Evolutionary conservation across 2,888 invertebrate genomes (phyloP), one percentile per base, ranked within the genome.

Genomic region (Phengaris arion): DNA sequence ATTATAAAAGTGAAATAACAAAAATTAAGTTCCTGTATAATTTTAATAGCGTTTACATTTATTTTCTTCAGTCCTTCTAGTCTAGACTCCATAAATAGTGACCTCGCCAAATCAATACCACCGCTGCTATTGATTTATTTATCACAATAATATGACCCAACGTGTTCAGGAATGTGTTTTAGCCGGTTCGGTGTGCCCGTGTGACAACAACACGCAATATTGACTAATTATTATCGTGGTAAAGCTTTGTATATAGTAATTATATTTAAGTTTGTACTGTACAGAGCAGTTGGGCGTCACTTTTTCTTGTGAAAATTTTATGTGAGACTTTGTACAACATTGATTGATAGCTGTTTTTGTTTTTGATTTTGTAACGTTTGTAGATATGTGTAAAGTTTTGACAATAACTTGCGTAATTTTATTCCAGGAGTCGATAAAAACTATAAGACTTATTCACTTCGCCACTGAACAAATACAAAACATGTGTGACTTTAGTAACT

Each of bases 351-450:
- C 15, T 15, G 54, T 70, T n/a, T 48, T 35, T 15, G 54, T 70
- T 70, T 70, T 70, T 75, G 57, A 55, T 75, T 79, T 83, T 85
- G 83, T 79, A 79, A 82, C 79, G 84, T 87, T 86, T 90, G 87
- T 90, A 89, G 89, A 89, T 90, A 90, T 88, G 82, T 89, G 90
- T 90, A 89, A 89, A 89, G 87, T 89, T 91, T 87, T 87, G 92
- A 92, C 92, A 92, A 92, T 92, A 92, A 91, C 86, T 86, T 84
- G 86, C 84, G 86, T 83, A 84, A 85, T 86, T 85, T 15, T 51
- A 51, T 51, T 70, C 51, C 70, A 70, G 70, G 13, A 48, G 22
- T 35, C 22, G 22, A 59, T 59, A 13, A 64, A 64, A 64, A 64
- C 64, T 64, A 22, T 57, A 64, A 64, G 64, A 64, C 59, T 1